Evolutionary conservation across 2,888 invertebrate species (phyloP), one percentile per base, ranked within the genome.

Genomic region (Cephonodes hylas): DNA sequence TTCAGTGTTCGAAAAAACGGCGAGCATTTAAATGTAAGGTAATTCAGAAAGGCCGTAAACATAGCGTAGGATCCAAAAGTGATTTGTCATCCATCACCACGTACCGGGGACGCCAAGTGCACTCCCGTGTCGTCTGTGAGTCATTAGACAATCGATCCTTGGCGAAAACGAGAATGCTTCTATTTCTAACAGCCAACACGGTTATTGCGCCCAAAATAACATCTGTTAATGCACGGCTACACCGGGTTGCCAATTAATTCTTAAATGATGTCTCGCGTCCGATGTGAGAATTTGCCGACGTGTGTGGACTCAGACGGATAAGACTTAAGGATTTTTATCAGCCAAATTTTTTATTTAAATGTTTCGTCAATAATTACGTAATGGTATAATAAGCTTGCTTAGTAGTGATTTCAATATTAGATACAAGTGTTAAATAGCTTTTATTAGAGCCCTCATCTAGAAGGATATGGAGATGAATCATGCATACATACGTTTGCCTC

Each of bases 81-180:
- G 84, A 86, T 88, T 86, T 83, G 84, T 87, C 87, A 91, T 90
- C 89, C 84, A 88, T 90, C 90, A 89, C 74, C 74, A 74, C 75
- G 75, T 76, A 73, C 75, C 74, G 76, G 79, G 80, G 71, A 77
- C 80, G 89, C 85, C 89, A 82, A 90, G 90, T 90, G 91, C 91
- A 88, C 80, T 88, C 81, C 80, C 85, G 76, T 90, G 90, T 90
- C 84, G 83, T 76, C 85, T 79, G 79, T 83, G 88, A 87, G 85
- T 90, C 89, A 89, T 91, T 88, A 90, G 85, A 87, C 85, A 87
- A 89, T 89, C 88, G 85, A 90, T 90, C 86, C 83, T 81, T 69
- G 66, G 64, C 66, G 66, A 69, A 72, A 73, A 70, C 73, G 65
- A 65, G 70, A 72, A 71, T 72, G 71, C 70, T 73, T 70, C 68